A percentile compares a stretch with the other conserved stretches of the same genome.
These are phyloP conservation scores for Tridacna crocea DNA, from an alignment of 2,888 invertebrate species.

Conservation along the genomic window DNA sequence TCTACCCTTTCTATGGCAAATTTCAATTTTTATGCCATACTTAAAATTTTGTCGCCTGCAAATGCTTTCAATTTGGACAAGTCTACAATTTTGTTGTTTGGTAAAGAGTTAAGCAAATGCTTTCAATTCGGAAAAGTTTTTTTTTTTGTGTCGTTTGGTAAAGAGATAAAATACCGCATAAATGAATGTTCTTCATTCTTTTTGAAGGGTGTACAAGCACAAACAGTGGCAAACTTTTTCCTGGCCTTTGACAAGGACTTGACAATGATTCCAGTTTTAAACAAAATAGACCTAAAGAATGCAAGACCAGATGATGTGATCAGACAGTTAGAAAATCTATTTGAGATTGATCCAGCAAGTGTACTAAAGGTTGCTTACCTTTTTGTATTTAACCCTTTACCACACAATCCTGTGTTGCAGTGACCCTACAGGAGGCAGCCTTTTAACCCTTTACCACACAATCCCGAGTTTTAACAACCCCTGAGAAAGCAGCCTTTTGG, in stretches of 20 bases:
- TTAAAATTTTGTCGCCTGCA: no score
- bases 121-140: no score
- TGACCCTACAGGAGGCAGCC: not conserved
- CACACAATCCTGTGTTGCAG: not conserved
- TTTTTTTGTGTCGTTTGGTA: no score
- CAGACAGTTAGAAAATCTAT: slow-evolving; percentile 91
- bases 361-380: slow-evolving; percentile 88
- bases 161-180: no score
- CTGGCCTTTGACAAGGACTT: slow-evolving; percentile 93
- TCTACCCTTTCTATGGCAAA: no score
- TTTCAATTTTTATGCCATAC: no score
- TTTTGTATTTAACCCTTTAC: not conserved
- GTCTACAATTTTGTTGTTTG: no score
- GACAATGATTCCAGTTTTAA: slow-evolving; percentile 94
- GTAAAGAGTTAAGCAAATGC: no score
- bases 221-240: slow-evolving; percentile 98
- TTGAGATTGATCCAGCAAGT: slow-evolving; percentile 90
- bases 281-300: slow-evolving; percentile 97
- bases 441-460: not conserved
- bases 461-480: no score
- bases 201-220: slow-evolving; percentile 93
- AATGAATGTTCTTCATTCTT: not conserved
- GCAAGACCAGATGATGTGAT: slow-evolving; percentile 94
- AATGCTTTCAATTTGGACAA: no score
- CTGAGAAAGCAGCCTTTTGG: no score